Conservation (phyloP, 1,140 invertebrate genomes). For the Hydropsyche tenuis region DNA sequence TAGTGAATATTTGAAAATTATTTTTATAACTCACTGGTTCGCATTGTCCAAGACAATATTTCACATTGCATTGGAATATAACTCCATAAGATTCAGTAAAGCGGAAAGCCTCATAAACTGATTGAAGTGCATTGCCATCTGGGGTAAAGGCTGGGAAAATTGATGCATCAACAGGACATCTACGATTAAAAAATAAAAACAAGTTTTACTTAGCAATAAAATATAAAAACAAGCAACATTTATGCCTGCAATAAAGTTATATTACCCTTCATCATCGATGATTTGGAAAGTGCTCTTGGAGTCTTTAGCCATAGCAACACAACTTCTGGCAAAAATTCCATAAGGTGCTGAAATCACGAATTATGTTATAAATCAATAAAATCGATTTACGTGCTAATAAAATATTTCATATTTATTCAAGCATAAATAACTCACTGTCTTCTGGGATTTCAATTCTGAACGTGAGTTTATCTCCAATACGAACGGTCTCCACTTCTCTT, state of each 20-base stretch:
- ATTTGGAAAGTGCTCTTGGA: slow-evolving; percentile 95
- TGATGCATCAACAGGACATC: slow-evolving; percentile 89
- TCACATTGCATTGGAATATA: slow-evolving; percentile 97
- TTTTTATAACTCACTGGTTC: slow-evolving; percentile 74
- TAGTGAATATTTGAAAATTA: slow-evolving; percentile 13
- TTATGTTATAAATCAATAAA: no score
- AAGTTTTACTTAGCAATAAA: neutral
- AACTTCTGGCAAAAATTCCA: slow-evolving; percentile 93
- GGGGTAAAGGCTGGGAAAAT: slow-evolving; percentile 92
- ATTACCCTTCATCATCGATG: slow-evolving; percentile 90
- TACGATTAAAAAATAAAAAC: slow-evolving; percentile 54
- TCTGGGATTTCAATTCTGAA: slow-evolving; percentile 96
- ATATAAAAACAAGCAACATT: no score
- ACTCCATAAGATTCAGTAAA: slow-evolving; percentile 96
- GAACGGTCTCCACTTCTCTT: slow-evolving; percentile 90
- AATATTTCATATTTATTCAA: slow-evolving; percentile 1
- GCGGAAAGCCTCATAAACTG: slow-evolving; percentile 92
- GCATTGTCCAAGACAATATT: slow-evolving; percentile 93
- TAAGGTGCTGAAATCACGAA: slow-evolving; percentile 79
- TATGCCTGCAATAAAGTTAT: neutral
- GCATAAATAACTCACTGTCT: slow-evolving; percentile 76
- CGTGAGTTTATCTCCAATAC: slow-evolving; percentile 92
- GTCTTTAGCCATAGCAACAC: slow-evolving; percentile 96
- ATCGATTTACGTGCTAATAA: neutral
- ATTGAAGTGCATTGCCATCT: slow-evolving; percentile 87